Percentiles rank a stretch among this genome's conserved stretches.
Conservation (phyloP, 2,113 vertebrate genomes). For the Pseudois nayaur region DNA sequence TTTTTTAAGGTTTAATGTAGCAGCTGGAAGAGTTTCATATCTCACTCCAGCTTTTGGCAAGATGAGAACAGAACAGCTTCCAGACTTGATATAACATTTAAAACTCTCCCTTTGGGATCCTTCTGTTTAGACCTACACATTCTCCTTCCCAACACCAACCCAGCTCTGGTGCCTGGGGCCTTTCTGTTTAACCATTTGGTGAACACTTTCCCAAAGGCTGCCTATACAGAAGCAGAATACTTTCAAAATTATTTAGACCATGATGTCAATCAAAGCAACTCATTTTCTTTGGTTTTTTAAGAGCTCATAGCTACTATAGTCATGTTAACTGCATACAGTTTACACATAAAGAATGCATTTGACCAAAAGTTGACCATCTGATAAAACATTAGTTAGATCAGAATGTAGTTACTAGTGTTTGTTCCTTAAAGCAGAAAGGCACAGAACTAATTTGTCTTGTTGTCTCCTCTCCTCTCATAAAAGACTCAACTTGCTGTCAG, state of each 20-base stretch:
- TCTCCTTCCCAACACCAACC: background rate
- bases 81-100: background rate
- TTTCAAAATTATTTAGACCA: conserved; percentile 15
- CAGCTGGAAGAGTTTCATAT: background rate
- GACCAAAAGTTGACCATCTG: conserved; percentile 16
- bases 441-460: conserved; percentile 26
- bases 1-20: background rate
- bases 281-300: background rate
- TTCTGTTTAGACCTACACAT: background rate
- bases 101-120: background rate
- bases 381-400: background rate
- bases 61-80: conserved; percentile 9
- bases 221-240: background rate
- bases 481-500: conserved; percentile 46
- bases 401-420: background rate
- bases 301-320: background rate
- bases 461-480: background rate
- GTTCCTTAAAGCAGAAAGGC: conserved; percentile 5
- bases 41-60: background rate
- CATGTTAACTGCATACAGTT: background rate
- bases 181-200: background rate
- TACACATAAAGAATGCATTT: background rate
- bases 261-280: background rate
- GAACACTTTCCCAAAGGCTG: background rate
- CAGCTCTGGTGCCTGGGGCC: background rate